These are phyloP conservation scores for Spheniscus mendiculus DNA, from an alignment of 2,113 vertebrate genomes.

Conservation along the genomic window DNA sequence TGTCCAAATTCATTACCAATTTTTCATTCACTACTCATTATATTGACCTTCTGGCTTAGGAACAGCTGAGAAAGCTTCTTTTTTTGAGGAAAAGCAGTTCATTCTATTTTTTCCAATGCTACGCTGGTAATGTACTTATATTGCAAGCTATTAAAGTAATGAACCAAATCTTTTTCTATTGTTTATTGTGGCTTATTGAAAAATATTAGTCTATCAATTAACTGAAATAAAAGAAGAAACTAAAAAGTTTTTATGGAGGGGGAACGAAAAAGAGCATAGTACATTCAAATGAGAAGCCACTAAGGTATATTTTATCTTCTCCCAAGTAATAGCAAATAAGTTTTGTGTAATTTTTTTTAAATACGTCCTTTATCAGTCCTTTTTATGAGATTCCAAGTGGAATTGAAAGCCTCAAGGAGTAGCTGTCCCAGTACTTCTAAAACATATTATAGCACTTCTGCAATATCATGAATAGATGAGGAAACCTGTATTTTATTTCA, in stretches of 20 bases:
- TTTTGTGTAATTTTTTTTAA: neutral
- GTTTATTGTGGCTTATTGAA: neutral
- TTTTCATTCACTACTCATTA: neutral
- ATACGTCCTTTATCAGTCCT: neutral
- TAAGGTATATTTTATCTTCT: neutral
- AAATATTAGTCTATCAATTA: neutral
- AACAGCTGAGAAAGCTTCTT: neutral
- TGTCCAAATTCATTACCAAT: neutral
- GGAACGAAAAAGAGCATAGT: neutral
- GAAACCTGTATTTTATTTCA: neutral
- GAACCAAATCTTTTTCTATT: neutral
- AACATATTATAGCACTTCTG: neutral
- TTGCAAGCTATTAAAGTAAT: neutral
- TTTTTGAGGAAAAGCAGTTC: neutral
- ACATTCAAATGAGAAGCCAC: neutral
- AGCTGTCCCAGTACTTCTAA: neutral
- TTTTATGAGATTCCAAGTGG: neutral
- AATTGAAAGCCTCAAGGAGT: neutral
- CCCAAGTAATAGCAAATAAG: neutral
- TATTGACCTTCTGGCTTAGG: neutral
- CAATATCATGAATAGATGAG: neutral
- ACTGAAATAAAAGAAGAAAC: neutral
- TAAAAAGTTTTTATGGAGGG: neutral
- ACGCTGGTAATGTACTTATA: neutral
- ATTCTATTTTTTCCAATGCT: neutral